These are phyloP conservation scores for Sebastes nivosus DNA, from an alignment of 2,797 vertebrate genomes.

Conservation along the genomic window DNA sequence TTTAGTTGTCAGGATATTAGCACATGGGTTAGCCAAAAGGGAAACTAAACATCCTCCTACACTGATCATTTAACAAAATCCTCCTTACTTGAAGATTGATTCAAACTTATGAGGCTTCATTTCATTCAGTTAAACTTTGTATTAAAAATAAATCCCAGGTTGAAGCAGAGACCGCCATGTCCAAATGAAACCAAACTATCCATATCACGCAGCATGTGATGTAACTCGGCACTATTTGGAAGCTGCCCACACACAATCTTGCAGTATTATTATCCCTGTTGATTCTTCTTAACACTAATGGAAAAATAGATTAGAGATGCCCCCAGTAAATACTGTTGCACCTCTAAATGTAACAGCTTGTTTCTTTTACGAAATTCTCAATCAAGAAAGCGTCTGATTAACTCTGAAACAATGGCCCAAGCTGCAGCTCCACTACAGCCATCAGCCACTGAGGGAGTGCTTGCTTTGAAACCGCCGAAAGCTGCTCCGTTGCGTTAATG, in stretches of 20 bases:
- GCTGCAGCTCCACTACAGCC: neutral
- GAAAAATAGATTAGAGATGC: neutral
- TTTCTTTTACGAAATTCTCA: neutral
- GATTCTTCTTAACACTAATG: neutral
- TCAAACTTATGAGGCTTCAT: neutral
- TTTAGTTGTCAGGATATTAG: constrained; percentile 18
- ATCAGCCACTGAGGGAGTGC: neutral
- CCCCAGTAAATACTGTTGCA: neutral
- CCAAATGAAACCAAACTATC: neutral
- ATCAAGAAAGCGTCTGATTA: neutral
- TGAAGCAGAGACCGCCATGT: neutral
- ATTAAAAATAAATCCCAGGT: neutral
- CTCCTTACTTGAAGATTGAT: neutral
- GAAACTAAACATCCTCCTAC: constrained; percentile 15
- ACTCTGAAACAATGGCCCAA: neutral
- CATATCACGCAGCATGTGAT: neutral
- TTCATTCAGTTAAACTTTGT: neutral
- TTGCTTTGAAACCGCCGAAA: constrained; percentile 19
- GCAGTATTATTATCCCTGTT: neutral
- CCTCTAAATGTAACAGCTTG: neutral
- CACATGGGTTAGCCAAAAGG: neutral
- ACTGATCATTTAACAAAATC: constrained; percentile 14
- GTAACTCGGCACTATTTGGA: neutral
- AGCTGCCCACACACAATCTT: neutral
- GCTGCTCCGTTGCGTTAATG: constrained; percentile 6